These are phyloP conservation scores for Stictocephala bisonia DNA, from an alignment of 2,888 invertebrate species.

Conservation along the genomic window DNA sequence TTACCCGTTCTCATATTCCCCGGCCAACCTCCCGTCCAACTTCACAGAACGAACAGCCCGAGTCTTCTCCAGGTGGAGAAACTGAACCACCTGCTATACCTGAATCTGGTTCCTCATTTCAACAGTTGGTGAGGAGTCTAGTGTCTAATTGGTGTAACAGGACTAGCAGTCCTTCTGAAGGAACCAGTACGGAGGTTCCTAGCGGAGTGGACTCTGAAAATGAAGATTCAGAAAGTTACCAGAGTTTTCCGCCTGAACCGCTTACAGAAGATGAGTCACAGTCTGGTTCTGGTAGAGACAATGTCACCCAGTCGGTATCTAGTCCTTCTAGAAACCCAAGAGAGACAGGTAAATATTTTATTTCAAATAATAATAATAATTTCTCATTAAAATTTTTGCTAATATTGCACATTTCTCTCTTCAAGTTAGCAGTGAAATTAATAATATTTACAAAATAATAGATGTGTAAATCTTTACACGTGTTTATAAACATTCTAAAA, in stretches of 20 bases:
- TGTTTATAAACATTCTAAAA: no score
- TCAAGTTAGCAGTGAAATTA: no score
- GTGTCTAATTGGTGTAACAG: not conserved
- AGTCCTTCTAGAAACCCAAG: not conserved
- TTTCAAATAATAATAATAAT: no score
- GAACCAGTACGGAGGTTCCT: constrained; percentile 21
- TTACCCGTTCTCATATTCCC: no score
- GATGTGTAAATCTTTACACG: no score
- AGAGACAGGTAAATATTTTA: not conserved
- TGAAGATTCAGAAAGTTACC: not conserved
- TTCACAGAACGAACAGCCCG: not conserved
- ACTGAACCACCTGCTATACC: not conserved
- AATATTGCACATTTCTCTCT: no score
- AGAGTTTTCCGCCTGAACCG: not conserved
- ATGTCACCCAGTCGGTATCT: not conserved
- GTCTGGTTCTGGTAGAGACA: not conserved
- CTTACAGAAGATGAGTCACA: not conserved
- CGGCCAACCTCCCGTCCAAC: no score
- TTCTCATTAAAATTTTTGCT: no score
- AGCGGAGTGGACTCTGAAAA: not conserved
- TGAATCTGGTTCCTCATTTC: not conserved
- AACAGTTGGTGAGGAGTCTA: not conserved
- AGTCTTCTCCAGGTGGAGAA: not conserved
- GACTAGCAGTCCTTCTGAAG: not conserved
- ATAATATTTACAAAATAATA: no score